These are phyloP conservation scores for Anguilla marmorata DNA, from an alignment of 2,797 vertebrate species.

Conservation along the genomic window DNA sequence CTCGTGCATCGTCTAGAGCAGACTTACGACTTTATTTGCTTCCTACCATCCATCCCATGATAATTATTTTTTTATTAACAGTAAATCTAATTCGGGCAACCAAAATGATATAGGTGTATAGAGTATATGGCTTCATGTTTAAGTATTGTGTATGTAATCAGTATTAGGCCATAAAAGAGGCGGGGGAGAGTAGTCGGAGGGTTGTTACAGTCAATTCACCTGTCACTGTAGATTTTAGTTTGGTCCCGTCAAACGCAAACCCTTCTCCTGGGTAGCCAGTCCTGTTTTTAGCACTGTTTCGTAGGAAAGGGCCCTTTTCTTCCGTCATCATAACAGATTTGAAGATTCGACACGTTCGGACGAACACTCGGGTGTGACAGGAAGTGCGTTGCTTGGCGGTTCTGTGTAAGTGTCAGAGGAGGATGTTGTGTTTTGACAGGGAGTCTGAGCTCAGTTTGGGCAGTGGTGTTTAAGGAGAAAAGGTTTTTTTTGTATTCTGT, in stretches of 20 bases:
- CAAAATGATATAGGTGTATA: constrained; percentile 61
- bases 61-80: constrained; percentile 55
- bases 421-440: not conserved
- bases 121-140: constrained; percentile 69
- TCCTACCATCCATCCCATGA: constrained; percentile 52
- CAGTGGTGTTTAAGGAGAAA: not conserved
- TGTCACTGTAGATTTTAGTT: constrained; percentile 48
- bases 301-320: not conserved
- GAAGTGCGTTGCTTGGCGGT: not conserved
- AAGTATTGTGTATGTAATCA: constrained; percentile 82
- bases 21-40: not conserved
- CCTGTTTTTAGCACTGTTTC: not conserved
- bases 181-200: constrained; percentile 37
- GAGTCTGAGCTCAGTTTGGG: not conserved
- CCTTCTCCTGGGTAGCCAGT: constrained; percentile 38
- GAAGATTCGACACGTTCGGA: not conserved
- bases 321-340: constrained; percentile 24
- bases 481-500: not conserved
- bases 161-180: constrained; percentile 72
- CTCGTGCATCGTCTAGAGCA: constrained; percentile 24
- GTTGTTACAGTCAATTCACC: constrained; percentile 38
- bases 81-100: constrained; percentile 46
- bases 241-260: constrained; percentile 44
- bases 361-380: no score
- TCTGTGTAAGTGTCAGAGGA: not conserved